Base-by-base conservation (phyloP, 2,888 invertebrate species). In the Volucella inanis region DNA sequence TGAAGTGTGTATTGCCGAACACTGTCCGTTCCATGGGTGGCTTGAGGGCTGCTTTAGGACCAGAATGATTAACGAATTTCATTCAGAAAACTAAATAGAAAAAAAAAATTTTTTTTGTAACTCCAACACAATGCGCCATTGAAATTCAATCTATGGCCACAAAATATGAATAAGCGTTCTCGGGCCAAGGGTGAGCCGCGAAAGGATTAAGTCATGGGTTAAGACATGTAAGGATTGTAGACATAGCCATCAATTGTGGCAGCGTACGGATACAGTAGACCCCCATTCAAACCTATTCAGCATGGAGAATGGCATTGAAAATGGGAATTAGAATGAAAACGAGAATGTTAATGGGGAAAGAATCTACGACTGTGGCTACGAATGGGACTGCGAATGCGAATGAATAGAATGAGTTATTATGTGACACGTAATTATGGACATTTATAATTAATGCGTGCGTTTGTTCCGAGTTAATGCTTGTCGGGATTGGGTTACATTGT, bases 361-460 rank as follows among this genome's bases (percentile, higher is more conserved):
- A 6, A 6, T 31, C 31, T 31, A 31, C 31, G 31, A 31, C 31
- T 31, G 31, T 31, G 31, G 31, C 31, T 31, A 31, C 31, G 31
- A 31, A 31, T 31, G 31, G 31, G 18, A 8, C 10, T 38, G 41
- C 49, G n/a, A 22, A n/a, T 15, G 8, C 14, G 31, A 15, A 22
- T 18, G 76, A 68, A 76, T 71, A 71, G 78, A 78, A 78, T 71
- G 64, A 78, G 57, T 78, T 78, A 71, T 65, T 78, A 65, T 65
- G 18, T 71, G 71, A 52, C 71, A 78, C 57, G 64, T 64, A 65
- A 52, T 65, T 65, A 65, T 65, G 78, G 71, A 71, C 71, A 57
- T 57, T 59, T 59, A 57, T 65, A 68, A 70, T 76, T 76, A 72
- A 68, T 77, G 70, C 18, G 57, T 59, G 64, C 22, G 49, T 50